Conservation (phyloP, 2,797 vertebrate species). For the Valencia hispanica region DNA sequence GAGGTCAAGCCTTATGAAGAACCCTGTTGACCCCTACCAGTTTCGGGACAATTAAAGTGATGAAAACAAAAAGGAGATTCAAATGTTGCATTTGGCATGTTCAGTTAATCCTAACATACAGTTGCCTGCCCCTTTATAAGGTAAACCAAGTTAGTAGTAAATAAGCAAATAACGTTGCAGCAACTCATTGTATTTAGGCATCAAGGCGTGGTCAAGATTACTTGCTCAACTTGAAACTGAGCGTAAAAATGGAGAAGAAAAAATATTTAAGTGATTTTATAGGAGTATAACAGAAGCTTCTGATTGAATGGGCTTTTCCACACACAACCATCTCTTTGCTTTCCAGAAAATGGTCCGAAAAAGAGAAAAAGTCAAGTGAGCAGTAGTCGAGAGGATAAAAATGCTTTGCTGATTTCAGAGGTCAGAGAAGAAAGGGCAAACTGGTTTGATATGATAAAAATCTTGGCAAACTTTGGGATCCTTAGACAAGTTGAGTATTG, state of each 20-base stretch:
- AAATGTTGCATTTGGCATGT: conserved; percentile 18
- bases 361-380: not conserved
- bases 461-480: not conserved
- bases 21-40: conserved; percentile 11
- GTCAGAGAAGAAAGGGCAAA: not conserved
- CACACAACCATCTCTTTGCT: not conserved
- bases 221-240: not conserved
- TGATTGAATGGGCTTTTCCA: not conserved
- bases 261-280: not conserved
- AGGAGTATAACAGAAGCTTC: not conserved
- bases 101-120: not conserved
- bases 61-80: conserved; percentile 8
- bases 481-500: too few relatives aligned
- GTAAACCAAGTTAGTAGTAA: not conserved
- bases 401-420: too few relatives aligned
- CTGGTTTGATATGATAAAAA: not conserved
- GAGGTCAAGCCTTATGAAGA: conserved; percentile 35
- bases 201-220: too few relatives aligned
- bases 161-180: not conserved
- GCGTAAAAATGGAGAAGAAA: not conserved
- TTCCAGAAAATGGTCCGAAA: not conserved
- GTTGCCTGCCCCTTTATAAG: not conserved
- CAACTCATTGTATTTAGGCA: not conserved
- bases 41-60: conserved; percentile 16
- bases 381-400: not conserved